phyloP scores from a whole-genome alignment of 2,113 vertebrate species.

The Alectura lathami region DNA sequence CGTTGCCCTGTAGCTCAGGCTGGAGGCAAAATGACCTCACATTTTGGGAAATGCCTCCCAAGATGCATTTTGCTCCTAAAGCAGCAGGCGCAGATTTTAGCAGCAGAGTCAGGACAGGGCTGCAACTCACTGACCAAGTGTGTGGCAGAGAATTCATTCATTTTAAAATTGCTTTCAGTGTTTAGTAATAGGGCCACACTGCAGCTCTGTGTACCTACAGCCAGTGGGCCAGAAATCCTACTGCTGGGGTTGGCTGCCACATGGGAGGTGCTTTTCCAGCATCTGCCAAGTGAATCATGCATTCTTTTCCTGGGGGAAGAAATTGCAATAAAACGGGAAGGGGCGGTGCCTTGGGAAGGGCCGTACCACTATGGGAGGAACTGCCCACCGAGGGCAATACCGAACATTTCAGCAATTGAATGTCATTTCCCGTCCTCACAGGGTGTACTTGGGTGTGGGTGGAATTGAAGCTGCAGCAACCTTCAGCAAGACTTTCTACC shows the following conservation, averaged over 20 bases:
- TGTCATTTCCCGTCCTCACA: background rate
- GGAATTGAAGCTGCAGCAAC: background rate
- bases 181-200: background rate
- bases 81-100: background rate
- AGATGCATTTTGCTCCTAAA: background rate
- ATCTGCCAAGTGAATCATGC: rapidly evolving
- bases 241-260: rapidly evolving
- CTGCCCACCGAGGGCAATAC: background rate
- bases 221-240: background rate
- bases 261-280: background rate
- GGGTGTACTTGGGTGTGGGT: background rate
- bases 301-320: rapidly evolving
- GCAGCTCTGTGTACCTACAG: background rate
- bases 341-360: background rate
- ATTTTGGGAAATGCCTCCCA: background rate
- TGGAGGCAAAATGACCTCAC: background rate
- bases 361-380: background rate
- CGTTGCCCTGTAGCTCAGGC: background rate
- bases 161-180: background rate
- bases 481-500: background rate
- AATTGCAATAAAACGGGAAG: rapidly evolving
- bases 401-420: background rate
- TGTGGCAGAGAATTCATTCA: background rate
- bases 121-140: rapidly evolving
- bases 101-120: background rate